A percentile compares a stretch with the other conserved stretches of the same genome.
phyloP scores from a whole-genome alignment of 2,888 invertebrate species.

The Callosobruchus maculatus region DNA sequence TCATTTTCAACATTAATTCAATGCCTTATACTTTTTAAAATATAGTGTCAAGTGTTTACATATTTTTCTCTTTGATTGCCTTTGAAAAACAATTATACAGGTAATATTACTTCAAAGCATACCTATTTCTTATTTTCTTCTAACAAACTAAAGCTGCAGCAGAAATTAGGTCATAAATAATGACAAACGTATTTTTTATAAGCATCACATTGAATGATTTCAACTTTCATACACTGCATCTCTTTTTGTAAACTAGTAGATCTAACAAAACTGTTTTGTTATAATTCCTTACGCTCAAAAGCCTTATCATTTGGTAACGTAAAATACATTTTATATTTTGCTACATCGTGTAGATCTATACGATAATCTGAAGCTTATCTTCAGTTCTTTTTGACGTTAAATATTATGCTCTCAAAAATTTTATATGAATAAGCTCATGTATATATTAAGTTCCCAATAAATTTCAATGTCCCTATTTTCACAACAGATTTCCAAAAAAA shows the following conservation, averaged over 20 bases:
- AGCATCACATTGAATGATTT: not conserved
- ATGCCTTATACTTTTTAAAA: too few relatives aligned
- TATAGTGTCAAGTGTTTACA: too few relatives aligned
- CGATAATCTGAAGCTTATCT: not conserved
- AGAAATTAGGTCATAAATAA: too few relatives aligned
- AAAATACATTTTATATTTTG: not conserved
- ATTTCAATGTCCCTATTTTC: too few relatives aligned
- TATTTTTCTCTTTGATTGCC: too few relatives aligned
- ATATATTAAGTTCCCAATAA: not conserved
- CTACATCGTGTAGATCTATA: not conserved
- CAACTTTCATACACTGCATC: not conserved
- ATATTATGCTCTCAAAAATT: not conserved
- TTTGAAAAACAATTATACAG: too few relatives aligned
- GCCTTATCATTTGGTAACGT: not conserved
- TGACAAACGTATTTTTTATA: too few relatives aligned
- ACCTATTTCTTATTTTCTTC: too few relatives aligned
- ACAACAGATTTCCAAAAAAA: too few relatives aligned
- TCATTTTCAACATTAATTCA: too few relatives aligned
- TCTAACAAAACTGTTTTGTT: not conserved
- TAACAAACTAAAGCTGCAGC: too few relatives aligned
- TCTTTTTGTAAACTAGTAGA: not conserved
- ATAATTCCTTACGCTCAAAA: not conserved
- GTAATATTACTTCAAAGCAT: too few relatives aligned
- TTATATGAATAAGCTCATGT: not conserved
- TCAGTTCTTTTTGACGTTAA: not conserved